phyloP scores from a whole-genome alignment of 2,888 invertebrate genomes.

The Brachyptera risi region DNA sequence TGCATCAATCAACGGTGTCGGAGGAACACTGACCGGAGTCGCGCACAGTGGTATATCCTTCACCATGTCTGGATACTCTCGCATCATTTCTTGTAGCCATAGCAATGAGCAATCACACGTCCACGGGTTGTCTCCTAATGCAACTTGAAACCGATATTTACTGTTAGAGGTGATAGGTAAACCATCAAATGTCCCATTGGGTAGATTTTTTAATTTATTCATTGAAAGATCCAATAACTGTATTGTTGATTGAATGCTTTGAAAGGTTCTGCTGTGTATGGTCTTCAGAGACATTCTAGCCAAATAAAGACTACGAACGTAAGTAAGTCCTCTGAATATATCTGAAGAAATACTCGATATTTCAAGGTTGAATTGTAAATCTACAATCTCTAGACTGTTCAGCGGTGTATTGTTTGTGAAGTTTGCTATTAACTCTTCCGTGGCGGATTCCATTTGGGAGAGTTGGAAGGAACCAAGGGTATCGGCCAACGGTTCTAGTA shows the following conservation, averaged over 20 bases:
- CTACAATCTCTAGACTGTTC: not conserved
- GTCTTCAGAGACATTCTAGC: constrained; percentile 36
- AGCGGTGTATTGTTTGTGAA: not conserved
- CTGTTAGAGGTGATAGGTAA: not conserved
- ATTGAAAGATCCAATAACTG: constrained; percentile 47
- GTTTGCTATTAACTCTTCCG: not conserved
- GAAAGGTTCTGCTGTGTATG: constrained; percentile 45
- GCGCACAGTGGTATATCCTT: constrained; percentile 45
- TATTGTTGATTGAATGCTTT: constrained; percentile 45
- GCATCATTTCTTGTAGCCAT: constrained; percentile 47
- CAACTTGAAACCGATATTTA: no score
- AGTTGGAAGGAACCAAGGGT: not conserved
- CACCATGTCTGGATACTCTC: constrained; percentile 38
- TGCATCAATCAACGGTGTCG: no score
- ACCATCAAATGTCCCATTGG: constrained; percentile 37
- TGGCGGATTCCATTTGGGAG: no score
- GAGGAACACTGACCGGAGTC: no score
- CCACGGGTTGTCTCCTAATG: constrained; percentile 50
- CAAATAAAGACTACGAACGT: not conserved
- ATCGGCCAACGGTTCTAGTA: not conserved
- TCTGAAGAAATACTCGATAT: not conserved
- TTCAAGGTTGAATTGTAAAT: constrained; percentile 25
- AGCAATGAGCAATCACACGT: constrained; percentile 49
- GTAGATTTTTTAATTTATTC: constrained; percentile 48
- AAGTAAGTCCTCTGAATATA: not conserved